A percentile compares a stretch with the other conserved stretches of the same genome.
phyloP scores from a whole-genome alignment of 1,140 invertebrate species.

The Acromyrmex charruanus region DNA sequence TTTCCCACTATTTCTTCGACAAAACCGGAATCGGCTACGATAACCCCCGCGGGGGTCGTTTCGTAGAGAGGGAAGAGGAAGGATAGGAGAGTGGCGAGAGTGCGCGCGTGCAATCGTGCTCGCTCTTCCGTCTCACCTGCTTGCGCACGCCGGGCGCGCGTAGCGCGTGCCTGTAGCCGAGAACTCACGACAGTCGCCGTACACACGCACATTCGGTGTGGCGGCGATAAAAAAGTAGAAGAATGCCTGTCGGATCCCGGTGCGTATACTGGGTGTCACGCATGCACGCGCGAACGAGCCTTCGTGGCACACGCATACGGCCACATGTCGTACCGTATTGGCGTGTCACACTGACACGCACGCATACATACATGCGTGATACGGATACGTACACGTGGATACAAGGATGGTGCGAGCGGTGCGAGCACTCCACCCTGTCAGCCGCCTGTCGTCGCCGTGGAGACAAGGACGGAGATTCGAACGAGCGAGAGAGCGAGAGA shows the following conservation, averaged over 20 bases:
- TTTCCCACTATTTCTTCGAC: background rate
- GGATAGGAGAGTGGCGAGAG: background rate
- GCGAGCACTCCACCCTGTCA: conserved; percentile 67
- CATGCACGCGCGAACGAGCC: conserved; percentile 17
- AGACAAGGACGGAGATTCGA: conserved; percentile 64
- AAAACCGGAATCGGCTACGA: conserved; percentile 19
- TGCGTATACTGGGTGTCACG: conserved; percentile 30
- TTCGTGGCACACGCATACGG: conserved; percentile 20
- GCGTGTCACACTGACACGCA: background rate
- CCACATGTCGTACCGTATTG: conserved; percentile 4
- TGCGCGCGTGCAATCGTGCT: no score
- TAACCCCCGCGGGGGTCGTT: conserved; percentile 47
- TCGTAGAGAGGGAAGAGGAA: conserved; percentile 5
- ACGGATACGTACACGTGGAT: conserved; percentile 25
- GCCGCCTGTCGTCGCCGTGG: conserved; percentile 68
- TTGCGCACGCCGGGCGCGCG: no score
- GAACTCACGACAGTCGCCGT: conserved; percentile 27
- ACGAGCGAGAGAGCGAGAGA: conserved; percentile 23
- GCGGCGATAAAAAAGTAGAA: conserved; percentile 72
- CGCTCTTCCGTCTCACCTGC: no score
- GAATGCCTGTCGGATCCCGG: conserved; percentile 58
- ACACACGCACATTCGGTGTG: conserved; percentile 41
- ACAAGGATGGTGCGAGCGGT: background rate
- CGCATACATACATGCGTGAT: background rate
- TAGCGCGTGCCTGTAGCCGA: background rate